Evolutionary conservation across 1,140 invertebrate species (phyloP), one percentile per base, ranked within the genome.

Genomic region (Gryllus bimaculatus): DNA sequence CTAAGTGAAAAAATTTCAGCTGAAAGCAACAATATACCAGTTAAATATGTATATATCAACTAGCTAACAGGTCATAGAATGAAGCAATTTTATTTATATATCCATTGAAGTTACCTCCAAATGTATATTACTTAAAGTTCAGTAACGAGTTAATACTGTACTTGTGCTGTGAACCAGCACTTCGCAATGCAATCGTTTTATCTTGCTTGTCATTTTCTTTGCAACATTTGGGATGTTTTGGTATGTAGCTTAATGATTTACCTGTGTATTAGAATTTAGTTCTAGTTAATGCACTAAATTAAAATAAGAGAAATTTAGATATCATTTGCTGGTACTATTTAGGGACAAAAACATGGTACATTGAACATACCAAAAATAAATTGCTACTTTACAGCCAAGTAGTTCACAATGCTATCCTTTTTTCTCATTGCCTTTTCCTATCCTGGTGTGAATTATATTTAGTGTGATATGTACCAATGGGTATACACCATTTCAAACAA

Each of bases 341-440:
- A 66, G 54, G 54, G 54, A 66, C 26, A 39, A 66, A 66, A 66
- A 66, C 54, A 66, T 66, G 54, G 54, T 66, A 66, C 54, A 66
- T 66, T 66, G 54, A 66, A 66, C 54, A 66, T 66, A 66, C 54
- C 54, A 66, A 66, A 66, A 66, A 66, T 66, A 66, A 66, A 66
- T 66, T 66, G 54, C 54, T 66, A 66, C 54, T 66, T 66, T 66
- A 66, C 54, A 66, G 18, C 26, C 26, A 39, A 39, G 26, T 39
- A 39, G 26, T 39, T 39, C 26, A 39, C 26, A 39, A 39, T 39
- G 26, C 26, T 39, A 39, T 39, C 26, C 26, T 39, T 39, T 39
- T 39, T 39, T 39, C 26, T 39, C 26, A 39, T 39, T 39, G 26
- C 26, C 26, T 39, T 39, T 39, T 39, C 26, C 26, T 39, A 39